Evolutionary conservation across 1,140 invertebrate genomes (phyloP).

Genomic region (Aculops lycopersici): DNA sequence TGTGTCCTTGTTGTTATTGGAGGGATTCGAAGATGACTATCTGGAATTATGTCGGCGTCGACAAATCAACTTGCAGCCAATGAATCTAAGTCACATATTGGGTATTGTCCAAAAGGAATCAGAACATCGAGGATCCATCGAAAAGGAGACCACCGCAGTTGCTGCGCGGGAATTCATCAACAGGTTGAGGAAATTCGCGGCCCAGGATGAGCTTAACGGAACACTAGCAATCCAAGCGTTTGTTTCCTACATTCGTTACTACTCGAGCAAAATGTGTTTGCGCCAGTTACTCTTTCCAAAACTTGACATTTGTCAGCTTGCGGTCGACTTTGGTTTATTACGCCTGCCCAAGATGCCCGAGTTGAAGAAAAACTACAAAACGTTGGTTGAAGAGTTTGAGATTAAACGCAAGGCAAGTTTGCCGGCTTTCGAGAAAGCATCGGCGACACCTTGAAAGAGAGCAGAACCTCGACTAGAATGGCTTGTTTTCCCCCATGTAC

Average conservation of each 20-base stretch:
- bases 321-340: conserved; percentile 52
- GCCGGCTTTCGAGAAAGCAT: no score
- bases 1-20: conserved; percentile 48
- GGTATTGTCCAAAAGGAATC: conserved; percentile 11
- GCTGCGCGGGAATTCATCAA: not conserved
- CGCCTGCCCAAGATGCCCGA: conserved; percentile 81
- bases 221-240: conserved; percentile 66
- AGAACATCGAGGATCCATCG: conserved; percentile 4
- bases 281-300: conserved; percentile 20
- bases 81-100: not conserved
- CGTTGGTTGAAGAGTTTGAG: no score
- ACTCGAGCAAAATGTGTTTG: conserved; percentile 20
- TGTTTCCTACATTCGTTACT: conserved; percentile 72
- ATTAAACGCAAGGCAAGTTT: no score
- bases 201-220: conserved; percentile 38
- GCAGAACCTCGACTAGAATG: no score
- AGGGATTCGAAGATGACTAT: conserved; percentile 59
- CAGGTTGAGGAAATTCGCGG: not conserved
- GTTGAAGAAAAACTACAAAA: conserved; percentile 36
- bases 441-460: no score
- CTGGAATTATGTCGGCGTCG: conserved; percentile 46
- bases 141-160: conserved; percentile 2
- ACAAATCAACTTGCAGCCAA: conserved; percentile 2
- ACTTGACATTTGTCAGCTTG: conserved; percentile 49
- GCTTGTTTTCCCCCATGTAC: no score